phyloP scores from a whole-genome alignment of 2,797 vertebrate species.

The Tokudaia tokunoshimensis region DNA sequence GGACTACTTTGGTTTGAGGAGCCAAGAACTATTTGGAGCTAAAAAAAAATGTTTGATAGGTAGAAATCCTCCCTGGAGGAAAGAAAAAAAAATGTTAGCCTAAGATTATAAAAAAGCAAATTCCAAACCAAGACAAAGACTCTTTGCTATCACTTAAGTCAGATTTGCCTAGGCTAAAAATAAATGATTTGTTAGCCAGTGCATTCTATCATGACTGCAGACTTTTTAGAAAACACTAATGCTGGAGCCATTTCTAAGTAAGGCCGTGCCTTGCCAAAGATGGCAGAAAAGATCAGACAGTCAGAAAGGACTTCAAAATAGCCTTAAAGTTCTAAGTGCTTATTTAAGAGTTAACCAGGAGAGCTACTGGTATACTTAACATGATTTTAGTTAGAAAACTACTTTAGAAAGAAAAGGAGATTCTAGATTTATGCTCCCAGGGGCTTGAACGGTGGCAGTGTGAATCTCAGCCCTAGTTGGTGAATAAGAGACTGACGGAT shows the following conservation, averaged over 20 bases:
- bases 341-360: slow-evolving; percentile 19
- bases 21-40: slow-evolving; percentile 40
- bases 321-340: slow-evolving; percentile 26
- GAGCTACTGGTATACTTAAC: slow-evolving; percentile 28
- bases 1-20: background rate
- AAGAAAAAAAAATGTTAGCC: background rate
- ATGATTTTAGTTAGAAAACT: slow-evolving; percentile 51
- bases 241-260: slow-evolving; percentile 58
- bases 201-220: slow-evolving; percentile 38
- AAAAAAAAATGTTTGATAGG: background rate
- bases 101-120: background rate
- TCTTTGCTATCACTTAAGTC: background rate
- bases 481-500: background rate
- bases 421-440: background rate
- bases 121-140: background rate
- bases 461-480: background rate
- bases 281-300: slow-evolving; percentile 31
- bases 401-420: slow-evolving; percentile 33
- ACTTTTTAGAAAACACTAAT: slow-evolving; percentile 51
- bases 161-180: slow-evolving; percentile 58
- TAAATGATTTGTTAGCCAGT: slow-evolving; percentile 41
- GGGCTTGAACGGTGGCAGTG: background rate
- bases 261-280: background rate
- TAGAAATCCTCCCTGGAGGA: background rate
- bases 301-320: slow-evolving; percentile 41